These are phyloP conservation scores for Chironomus tentans DNA, from an alignment of 2,888 invertebrate genomes.

Conservation along the genomic window DNA sequence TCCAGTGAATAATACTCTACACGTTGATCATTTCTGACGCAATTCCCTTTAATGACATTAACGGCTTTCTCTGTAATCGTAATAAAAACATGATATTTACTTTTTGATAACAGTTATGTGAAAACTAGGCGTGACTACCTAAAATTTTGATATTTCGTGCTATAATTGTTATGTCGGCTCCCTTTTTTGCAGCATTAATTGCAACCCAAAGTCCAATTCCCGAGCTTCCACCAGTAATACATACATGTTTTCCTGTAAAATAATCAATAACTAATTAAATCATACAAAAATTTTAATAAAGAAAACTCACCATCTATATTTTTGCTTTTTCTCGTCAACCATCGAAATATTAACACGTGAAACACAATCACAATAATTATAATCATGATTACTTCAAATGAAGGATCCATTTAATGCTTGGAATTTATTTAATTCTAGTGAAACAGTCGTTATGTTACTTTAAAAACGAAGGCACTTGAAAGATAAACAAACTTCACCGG, in stretches of 20 bases:
- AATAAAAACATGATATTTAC: neutral
- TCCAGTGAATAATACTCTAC: conserved; percentile 59
- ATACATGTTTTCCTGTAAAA: conserved; percentile 44
- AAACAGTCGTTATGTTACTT: no score
- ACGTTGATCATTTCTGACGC: conserved; percentile 46
- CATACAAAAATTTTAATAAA: neutral
- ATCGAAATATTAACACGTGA: conserved; percentile 1
- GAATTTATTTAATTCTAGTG: neutral
- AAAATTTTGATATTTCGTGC: conserved; percentile 70
- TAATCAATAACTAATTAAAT: neutral
- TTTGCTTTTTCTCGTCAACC: conserved; percentile 8
- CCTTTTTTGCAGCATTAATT: conserved; percentile 61
- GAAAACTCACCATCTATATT: conserved; percentile 1
- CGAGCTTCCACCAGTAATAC: conserved; percentile 89
- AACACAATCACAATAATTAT: conserved; percentile 2
- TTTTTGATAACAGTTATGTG: conserved; percentile 9
- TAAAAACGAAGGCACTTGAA: no score
- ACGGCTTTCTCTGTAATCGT: conserved; percentile 45
- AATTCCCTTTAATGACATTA: conserved; percentile 48
- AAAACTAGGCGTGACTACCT: conserved; percentile 37
- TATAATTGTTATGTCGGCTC: conserved; percentile 84
- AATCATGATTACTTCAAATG: conserved; percentile 1
- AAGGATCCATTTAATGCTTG: neutral
- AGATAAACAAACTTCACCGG: no score
- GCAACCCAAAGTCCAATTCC: conserved; percentile 88